These are phyloP conservation scores for Nymphalis io DNA, from an alignment of 1,140 invertebrate genomes.

Conservation along the genomic window DNA sequence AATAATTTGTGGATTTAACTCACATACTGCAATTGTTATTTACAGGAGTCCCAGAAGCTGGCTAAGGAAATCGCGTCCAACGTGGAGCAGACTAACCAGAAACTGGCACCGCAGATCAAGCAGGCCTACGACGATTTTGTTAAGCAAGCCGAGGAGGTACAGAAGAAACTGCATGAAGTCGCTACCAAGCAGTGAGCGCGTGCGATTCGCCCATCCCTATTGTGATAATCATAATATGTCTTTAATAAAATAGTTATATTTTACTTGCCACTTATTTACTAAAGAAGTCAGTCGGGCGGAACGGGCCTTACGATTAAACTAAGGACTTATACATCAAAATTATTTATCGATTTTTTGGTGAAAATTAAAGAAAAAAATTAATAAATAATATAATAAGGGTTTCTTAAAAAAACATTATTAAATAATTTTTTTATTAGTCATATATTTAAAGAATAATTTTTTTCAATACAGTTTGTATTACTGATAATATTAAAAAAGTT, in stretches of 20 bases:
- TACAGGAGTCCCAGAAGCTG: conserved; percentile 60
- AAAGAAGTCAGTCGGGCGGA: background rate
- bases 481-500: no score
- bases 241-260: conserved; percentile 28
- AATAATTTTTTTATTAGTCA: no score
- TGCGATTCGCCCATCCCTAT: background rate
- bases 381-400: no score
- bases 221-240: conserved; percentile 25
- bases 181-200: conserved; percentile 62
- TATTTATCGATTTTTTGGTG: background rate
- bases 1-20: no score
- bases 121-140: conserved; percentile 70
- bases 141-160: conserved; percentile 61
- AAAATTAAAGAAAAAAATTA: no score
- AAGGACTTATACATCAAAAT: background rate
- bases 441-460: no score
- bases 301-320: background rate
- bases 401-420: no score
- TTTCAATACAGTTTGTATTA: no score
- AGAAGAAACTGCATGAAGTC: conserved; percentile 71
- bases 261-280: background rate
- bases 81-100: conserved; percentile 63
- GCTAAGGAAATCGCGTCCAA: conserved; percentile 63
- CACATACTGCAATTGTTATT: background rate
- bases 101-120: conserved; percentile 70